Base-by-base conservation (phyloP, 2,888 invertebrate genomes). In the Caenorhabditis doughertyi region DNA sequence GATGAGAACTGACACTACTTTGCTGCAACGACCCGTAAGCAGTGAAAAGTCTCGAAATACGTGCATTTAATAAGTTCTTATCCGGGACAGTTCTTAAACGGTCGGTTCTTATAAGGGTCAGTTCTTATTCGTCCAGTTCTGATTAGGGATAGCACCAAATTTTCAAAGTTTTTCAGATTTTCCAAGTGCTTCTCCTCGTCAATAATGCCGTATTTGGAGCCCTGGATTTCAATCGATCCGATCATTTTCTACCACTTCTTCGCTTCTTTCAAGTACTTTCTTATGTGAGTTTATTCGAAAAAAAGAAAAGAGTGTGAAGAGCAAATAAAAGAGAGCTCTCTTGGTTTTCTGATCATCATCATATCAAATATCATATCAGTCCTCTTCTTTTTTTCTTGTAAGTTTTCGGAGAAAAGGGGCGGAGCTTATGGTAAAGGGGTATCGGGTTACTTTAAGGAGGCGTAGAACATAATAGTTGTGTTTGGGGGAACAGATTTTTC, bases 111-210 rank as follows among this genome's bases (percentile, higher is more conserved):
- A n/a, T n/a, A n/a, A n/a, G n/a, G n/a, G n/a, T n/a, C n/a, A n/a
- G n/a, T n/a, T n/a, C n/a, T n/a, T n/a, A n/a, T n/a, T n/a, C n/a
- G n/a, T n/a, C n/a, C n/a, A n/a, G n/a, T n/a, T n/a, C n/a, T n/a
- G n/a, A n/a, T n/a, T n/a, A n/a, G n/a, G n/a, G n/a, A n/a, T n/a
- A n/a, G n/a, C n/a, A n/a, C n/a, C n/a, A n/a, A n/a, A n/a, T n/a
- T n/a, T n/a, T n/a, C n/a, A n/a, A n/a, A n/a, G n/a, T n/a, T n/a
- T 62, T 72, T 47, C 71, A 81, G 81, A 81, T 55, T 0, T 47
- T 81, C 27, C 81, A 81, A 77, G 77, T 72, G n/a, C 76, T 81
- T 9, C 72, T 81, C 4, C 64, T 81, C 18, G 72, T 72, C 29
- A 47, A 67, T 18, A 77, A 81, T 72, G 81, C 81, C 13, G 71